These are phyloP conservation scores for Sceliomorpha sp. DNA, from an alignment of 2,888 invertebrate genomes.

Conservation along the genomic window DNA sequence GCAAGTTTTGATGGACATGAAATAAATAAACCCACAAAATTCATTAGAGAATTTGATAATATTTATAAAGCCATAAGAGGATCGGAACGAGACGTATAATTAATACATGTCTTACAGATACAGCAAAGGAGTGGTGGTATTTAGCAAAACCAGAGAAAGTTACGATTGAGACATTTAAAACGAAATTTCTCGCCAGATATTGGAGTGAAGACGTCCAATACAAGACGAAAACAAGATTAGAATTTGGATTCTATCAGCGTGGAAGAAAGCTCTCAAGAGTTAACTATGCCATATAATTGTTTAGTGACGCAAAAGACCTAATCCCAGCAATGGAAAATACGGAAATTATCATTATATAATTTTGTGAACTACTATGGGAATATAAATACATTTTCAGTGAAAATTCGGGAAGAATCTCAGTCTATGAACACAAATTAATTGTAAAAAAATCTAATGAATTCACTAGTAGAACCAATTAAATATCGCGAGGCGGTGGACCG, in stretches of 20 bases:
- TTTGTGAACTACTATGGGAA: no score
- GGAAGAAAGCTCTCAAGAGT: not conserved
- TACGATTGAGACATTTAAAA: not conserved
- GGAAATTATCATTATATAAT: not conserved
- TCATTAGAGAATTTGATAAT: not conserved
- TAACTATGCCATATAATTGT: not conserved
- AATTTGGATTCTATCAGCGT: not conserved
- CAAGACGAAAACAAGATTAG: conserved; percentile 1
- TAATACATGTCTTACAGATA: not conserved
- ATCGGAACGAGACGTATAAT: not conserved
- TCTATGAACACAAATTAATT: no score
- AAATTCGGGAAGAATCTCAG: no score
- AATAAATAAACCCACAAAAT: no score
- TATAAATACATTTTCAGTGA: no score
- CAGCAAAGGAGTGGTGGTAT: not conserved
- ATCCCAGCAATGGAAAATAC: not conserved
- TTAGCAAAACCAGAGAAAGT: not conserved
- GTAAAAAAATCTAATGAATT: no score
- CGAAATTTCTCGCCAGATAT: not conserved
- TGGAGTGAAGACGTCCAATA: not conserved
- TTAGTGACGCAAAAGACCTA: conserved; percentile 3
- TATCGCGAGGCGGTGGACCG: no score
- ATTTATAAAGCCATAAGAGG: not conserved
- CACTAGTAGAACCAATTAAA: no score
- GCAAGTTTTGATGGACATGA: not conserved